Conservation (phyloP, 2,797 vertebrate species). For the Pseudochaenichthys georgianus region DNA sequence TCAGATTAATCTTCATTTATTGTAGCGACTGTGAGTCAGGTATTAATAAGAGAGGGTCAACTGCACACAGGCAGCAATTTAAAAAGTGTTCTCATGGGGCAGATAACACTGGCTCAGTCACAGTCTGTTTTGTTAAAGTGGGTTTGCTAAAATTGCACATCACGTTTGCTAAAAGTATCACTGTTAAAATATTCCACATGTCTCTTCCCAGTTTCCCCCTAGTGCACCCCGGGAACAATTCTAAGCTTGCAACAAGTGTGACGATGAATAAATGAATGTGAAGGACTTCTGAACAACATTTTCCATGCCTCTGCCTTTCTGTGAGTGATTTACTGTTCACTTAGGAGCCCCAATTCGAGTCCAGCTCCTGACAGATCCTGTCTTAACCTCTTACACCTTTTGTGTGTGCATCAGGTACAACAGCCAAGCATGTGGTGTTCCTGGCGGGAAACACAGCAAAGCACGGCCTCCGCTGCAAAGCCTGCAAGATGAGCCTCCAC, state of each 20-base stretch:
- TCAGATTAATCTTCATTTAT: slow-evolving; percentile 58
- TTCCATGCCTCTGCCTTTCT: no score
- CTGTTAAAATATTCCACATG: no score
- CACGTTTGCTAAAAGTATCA: slow-evolving; percentile 33
- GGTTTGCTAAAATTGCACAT: slow-evolving; percentile 36
- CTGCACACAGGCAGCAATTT: slow-evolving; percentile 18
- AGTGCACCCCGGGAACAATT: no score
- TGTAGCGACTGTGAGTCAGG: slow-evolving; percentile 45
- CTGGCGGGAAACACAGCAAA: no score
- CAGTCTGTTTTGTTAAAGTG: slow-evolving; percentile 10
- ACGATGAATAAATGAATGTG: no score
- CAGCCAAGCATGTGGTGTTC: no score
- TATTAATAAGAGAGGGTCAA: slow-evolving; percentile 26
- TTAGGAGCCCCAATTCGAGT: slow-evolving; percentile 6
- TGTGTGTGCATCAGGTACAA: no score
- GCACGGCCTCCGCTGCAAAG: no score
- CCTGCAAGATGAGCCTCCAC: no score
- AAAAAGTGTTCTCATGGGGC: slow-evolving; percentile 8
- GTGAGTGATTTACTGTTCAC: slow-evolving; percentile 12
- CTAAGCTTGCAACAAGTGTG: no score
- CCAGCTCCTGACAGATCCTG: slow-evolving; percentile 22
- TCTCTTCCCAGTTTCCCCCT: no score
- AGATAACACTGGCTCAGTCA: slow-evolving; percentile 5
- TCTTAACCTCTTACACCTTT: slow-evolving; percentile 43
- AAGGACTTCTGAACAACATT: no score